Conservation (phyloP, 2,888 invertebrate genomes). For the Tetramorium bicarinatum region DNA sequence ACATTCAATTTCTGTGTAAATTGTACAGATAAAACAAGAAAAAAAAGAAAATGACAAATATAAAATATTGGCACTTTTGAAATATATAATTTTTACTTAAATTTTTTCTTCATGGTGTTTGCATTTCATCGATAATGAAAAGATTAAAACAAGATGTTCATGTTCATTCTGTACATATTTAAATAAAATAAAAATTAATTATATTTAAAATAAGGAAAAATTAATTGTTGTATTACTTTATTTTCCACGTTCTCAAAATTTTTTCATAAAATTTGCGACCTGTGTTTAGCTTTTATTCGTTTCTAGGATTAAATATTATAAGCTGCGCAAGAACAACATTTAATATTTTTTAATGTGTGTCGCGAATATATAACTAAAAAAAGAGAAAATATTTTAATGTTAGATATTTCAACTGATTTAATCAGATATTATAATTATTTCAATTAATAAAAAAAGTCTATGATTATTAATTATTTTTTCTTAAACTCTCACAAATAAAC, state of each 20-base stretch:
- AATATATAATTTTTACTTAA: neutral
- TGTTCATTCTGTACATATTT: neutral
- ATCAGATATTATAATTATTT: neutral
- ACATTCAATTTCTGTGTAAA: neutral
- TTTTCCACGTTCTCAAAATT: neutral
- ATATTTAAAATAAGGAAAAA: neutral
- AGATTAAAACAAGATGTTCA: neutral
- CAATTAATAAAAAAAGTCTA: neutral
- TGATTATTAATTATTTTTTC: neutral
- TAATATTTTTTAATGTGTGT: neutral
- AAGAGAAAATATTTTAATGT: neutral
- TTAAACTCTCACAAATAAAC: neutral
- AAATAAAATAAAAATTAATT: neutral
- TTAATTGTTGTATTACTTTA: neutral
- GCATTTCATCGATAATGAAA: neutral
- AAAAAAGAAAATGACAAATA: neutral
- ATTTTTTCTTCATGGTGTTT: neutral
- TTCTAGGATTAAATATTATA: too few relatives aligned
- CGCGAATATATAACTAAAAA: neutral
- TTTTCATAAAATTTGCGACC: too few relatives aligned
- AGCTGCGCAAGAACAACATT: neutral
- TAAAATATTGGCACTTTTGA: neutral
- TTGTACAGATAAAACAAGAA: neutral
- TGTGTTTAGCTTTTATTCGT: neutral
- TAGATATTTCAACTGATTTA: neutral